Base-by-base conservation (phyloP, 92 coral and sea anemone species). In the Umimayanthus kanabou region DNA sequence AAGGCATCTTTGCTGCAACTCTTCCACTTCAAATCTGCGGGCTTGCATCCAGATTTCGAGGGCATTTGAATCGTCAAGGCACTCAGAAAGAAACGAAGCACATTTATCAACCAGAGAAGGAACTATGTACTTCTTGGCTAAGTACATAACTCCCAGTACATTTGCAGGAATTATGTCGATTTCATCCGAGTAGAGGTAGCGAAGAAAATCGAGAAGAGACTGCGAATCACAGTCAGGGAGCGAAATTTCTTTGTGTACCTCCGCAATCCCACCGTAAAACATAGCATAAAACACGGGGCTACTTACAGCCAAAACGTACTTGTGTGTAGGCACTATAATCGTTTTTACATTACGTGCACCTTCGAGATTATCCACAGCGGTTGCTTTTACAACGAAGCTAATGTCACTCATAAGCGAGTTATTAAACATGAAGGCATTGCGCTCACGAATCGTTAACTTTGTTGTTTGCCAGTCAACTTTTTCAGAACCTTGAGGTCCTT, bases 41-140 rank as follows among this genome's bases (percentile, higher is more conserved):
- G 92, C 94, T 45, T 89, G 89, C 84, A 89, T 86, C 74, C 89
- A 39, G 66, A 92, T 87, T 69, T 37, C 77, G 65, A 85, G 85
- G 28, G 80, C 92, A 26, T 92, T 92, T 55, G 15, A 81, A 67
- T 86, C 89, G 80, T 80, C 75, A 10, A 89, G 42, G 43, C 80
- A 77, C 37, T 72, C 75, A 37, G 75, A 85, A 57, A 89, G 61
- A 86, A 92, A 78, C 25, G 76, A 75, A 42, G 85, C 75, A 66
- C 93, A 92, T 11, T 15, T 79, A 16, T 90, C 91, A 14, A 87
- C 72, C 65, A 92, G 90, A 10, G 90, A 77, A 6, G 93, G 89
- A 47, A 90, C 85, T 39, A 92, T 90, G 89, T 92, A 90, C 40
- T 92, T 92, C 91, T 90, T 92, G 73, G 93, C 85, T 45, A 90